These are phyloP conservation scores for Poliocrania exsul DNA, from an alignment of 2,797 vertebrate species.

Conservation along the genomic window DNA sequence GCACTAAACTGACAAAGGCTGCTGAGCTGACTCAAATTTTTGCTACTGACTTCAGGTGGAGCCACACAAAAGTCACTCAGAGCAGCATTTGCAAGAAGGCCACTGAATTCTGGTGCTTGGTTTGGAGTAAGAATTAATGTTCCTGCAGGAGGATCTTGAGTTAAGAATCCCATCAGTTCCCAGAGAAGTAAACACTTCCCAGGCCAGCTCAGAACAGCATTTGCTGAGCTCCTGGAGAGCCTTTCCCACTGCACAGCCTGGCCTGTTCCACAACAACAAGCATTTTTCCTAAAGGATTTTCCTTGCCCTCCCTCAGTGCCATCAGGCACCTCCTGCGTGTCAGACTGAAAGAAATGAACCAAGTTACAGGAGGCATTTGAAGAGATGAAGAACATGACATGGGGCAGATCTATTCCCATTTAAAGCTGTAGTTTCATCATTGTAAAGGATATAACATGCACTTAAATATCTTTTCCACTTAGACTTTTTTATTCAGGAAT, in stretches of 20 bases:
- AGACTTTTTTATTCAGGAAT: background rate
- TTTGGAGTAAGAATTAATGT: background rate
- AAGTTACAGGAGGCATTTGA: background rate
- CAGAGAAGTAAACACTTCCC: background rate
- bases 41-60: background rate
- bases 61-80: background rate
- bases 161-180: background rate
- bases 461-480: background rate
- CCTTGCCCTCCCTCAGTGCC: background rate
- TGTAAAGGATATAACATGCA: background rate
- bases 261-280: background rate
- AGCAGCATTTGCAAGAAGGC: background rate
- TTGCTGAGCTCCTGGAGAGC: background rate
- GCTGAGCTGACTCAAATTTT: fast-evolving
- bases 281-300: background rate
- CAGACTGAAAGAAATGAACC: background rate
- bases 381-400: background rate
- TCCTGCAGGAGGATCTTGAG: background rate
- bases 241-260: background rate
- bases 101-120: background rate
- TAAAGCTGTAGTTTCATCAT: background rate
- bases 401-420: background rate
- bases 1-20: background rate
- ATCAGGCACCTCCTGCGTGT: background rate
- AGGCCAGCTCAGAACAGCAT: background rate